Evolutionary conservation across 2,113 vertebrate species (phyloP), one percentile per base, ranked within the genome.

Genomic region (Phaetusa simplex): DNA sequence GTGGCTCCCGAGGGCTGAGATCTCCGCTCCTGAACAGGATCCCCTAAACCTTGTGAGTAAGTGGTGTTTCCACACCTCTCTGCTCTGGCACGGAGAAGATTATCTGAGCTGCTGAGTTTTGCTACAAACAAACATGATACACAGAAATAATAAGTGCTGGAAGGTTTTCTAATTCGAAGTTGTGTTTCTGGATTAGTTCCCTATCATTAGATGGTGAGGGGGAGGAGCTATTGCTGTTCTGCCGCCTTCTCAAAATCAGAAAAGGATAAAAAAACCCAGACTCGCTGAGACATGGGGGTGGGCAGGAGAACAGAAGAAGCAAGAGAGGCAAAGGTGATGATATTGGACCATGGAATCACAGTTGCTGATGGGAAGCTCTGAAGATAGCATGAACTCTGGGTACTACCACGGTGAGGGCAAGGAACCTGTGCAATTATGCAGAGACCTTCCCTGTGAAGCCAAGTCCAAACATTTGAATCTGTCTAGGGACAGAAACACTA

Each of bases 121-220:
- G 61, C 74, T 72, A 50, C 34, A 67, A 83, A 82, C 86, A 78
- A 88, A 86, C 53, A 40, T 6, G 34, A 87, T 85, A 43, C 78
- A 84, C 20, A 61, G 89, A 85, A 76, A 87, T 79, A 93, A 91
- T 56, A 71, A 94, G 94, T 66, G 15, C 62, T 93, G 77, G 81
- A 64, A 93, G 34, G 74, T 36, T 88, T 93, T 80, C 78, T 61
- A 73, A 90, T 55, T 73, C 22, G 6, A 90, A 85, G 40, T 29
- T 69, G 27, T 72, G 49, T 76, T 90, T 96, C 70, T 90, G 90
- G 62, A 70, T 90, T 92, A 92, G 95, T 69, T 94, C 65, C 53
- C 62, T 90, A 14, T 77, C 55, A 49, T 69, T 91, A 93, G 53
- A 64, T 49, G 67, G 42, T 29, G 40, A 91, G 52, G 40, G 40